Conservation (phyloP, 2,797 vertebrate species). For the Todus mexicanus region DNA sequence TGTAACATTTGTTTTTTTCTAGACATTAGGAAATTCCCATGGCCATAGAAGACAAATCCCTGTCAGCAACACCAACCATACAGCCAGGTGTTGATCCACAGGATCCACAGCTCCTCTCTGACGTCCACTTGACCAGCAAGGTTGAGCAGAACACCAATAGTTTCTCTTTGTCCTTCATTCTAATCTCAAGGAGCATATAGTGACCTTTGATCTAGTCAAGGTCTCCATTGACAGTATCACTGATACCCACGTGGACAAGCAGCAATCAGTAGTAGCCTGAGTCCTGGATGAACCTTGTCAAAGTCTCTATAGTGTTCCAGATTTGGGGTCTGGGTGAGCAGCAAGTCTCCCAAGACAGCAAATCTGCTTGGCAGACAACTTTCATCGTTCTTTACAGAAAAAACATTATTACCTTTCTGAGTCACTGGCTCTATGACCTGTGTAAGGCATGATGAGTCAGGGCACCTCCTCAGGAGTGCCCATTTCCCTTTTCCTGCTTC, state of each 20-base stretch:
- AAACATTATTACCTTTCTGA: background rate
- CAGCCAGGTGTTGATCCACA: background rate
- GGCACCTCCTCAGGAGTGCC: background rate
- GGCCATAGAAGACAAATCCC: background rate
- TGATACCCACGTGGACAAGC: background rate
- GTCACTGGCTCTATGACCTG: background rate
- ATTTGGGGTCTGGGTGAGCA: background rate
- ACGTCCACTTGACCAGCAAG: background rate
- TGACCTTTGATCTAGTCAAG: background rate
- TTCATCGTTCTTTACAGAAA: background rate
- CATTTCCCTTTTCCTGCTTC: background rate
- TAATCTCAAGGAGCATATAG: background rate
- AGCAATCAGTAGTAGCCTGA: background rate
- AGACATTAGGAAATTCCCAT: background rate
- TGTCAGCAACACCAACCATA: background rate
- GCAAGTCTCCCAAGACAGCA: background rate
- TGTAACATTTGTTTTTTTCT: background rate
- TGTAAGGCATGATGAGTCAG: too few species aligned
- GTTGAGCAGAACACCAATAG: background rate
- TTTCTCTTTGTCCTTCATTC: background rate
- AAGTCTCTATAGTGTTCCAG: background rate
- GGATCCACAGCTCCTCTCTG: background rate
- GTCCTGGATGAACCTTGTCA: background rate
- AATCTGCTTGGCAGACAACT: background rate
- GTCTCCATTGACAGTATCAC: background rate